phyloP scores from a whole-genome alignment of 2,113 vertebrate genomes.

The Salvator merianae region DNA sequence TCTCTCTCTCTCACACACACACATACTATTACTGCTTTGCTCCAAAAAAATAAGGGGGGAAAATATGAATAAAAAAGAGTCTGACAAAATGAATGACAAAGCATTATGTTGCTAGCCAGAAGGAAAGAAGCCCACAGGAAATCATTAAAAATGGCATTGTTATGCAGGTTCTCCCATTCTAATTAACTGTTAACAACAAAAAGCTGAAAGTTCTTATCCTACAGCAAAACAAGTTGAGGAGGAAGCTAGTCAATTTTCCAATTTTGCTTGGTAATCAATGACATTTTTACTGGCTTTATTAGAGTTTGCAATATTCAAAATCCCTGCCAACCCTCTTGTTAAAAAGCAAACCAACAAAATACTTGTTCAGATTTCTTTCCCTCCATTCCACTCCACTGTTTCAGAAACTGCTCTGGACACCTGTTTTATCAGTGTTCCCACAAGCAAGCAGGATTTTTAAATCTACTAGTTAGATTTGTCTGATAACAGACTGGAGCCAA shows the following conservation, averaged over 20 bases:
- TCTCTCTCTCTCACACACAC: too few species aligned
- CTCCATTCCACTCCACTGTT: background rate
- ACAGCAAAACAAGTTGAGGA: conserved; percentile 12
- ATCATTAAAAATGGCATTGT: conserved; percentile 7
- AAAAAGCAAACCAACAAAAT: background rate
- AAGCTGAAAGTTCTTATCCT: conserved; percentile 17
- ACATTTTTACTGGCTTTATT: conserved; percentile 21
- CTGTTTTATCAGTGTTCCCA: too few species aligned
- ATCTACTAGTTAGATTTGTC: too few species aligned
- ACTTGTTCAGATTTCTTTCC: background rate
- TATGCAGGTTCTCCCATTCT: conserved; percentile 13
- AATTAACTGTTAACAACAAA: conserved; percentile 4
- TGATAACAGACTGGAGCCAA: too few species aligned
- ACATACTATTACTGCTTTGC: background rate
- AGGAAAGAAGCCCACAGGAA: conserved; percentile 19
- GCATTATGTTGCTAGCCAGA: background rate
- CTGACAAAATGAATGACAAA: conserved; percentile 8
- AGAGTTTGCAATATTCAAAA: conserved; percentile 10
- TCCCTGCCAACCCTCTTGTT: background rate
- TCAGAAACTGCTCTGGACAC: too few species aligned
- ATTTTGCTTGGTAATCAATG: conserved; percentile 9
- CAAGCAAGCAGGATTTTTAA: too few species aligned
- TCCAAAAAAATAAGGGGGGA: background rate
- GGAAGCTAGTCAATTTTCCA: conserved; percentile 6
- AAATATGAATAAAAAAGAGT: conserved; percentile 3